Conservation (phyloP, 2,113 vertebrate species). For the Cyphotilapia sp. region DNA sequence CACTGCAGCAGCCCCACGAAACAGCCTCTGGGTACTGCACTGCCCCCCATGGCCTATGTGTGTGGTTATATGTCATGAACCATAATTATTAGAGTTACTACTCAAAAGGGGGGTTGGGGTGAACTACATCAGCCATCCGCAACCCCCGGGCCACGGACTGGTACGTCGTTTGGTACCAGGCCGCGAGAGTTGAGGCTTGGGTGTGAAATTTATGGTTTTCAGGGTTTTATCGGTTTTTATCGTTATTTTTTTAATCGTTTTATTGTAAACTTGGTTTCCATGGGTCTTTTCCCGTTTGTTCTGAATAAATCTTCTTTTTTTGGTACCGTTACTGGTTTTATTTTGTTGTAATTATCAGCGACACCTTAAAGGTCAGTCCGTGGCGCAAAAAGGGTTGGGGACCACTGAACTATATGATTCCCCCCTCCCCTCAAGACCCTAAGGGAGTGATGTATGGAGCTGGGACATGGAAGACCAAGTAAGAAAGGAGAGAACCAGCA, state of each 20-base stretch:
- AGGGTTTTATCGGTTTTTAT: not conserved
- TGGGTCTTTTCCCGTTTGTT: not conserved
- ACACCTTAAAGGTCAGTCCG: not conserved
- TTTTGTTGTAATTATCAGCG: not conserved
- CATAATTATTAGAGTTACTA: not conserved
- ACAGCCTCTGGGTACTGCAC: not conserved
- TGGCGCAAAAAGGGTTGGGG: not conserved
- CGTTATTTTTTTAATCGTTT: fast-evolving
- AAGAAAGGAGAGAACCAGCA: not conserved
- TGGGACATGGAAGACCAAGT: not conserved
- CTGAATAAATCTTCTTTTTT: not conserved
- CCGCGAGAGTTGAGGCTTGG: not conserved
- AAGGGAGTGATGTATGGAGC: not conserved
- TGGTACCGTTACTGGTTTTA: not conserved
- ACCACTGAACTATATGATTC: not conserved
- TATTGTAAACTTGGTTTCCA: not conserved
- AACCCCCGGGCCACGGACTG: not conserved
- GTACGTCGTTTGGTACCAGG: not conserved
- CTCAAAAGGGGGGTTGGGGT: not conserved
- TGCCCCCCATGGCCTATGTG: not conserved
- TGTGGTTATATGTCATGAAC: not conserved
- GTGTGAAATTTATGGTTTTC: not conserved
- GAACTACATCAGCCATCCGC: not conserved
- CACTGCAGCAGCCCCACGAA: not conserved
- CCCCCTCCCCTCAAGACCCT: not conserved